These are phyloP conservation scores for Eremophila alpestris DNA, from an alignment of 2,797 vertebrate genomes.

Conservation along the genomic window DNA sequence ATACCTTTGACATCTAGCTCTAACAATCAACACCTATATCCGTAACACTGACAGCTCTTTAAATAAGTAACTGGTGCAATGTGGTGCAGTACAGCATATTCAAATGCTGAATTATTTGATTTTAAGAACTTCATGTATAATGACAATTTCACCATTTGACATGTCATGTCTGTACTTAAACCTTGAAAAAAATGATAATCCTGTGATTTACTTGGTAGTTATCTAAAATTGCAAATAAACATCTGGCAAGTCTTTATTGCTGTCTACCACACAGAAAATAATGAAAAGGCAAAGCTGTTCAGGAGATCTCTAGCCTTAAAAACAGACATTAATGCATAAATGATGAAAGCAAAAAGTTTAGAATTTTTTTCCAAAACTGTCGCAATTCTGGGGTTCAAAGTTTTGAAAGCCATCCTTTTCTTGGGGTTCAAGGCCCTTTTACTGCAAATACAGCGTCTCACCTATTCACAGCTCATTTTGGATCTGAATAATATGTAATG, in stretches of 20 bases:
- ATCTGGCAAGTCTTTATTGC: background rate
- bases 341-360: background rate
- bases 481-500: background rate
- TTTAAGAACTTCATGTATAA: background rate
- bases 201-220: background rate
- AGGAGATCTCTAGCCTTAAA: background rate
- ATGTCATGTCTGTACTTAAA: background rate
- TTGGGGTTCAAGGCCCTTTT: background rate
- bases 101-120: background rate
- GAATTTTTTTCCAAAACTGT: background rate
- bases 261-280: background rate
- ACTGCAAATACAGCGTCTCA: background rate
- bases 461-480: background rate
- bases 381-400: background rate
- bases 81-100: background rate
- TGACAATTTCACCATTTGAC: background rate
- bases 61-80: background rate
- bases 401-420: background rate
- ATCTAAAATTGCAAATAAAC: background rate
- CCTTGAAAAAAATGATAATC: background rate
- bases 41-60: background rate
- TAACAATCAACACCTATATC: background rate
- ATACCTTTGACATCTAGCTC: background rate
- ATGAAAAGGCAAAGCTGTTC: background rate
- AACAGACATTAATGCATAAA: background rate